Percentiles rank a stretch among this genome's conserved stretches.
Evolutionary conservation across 2,888 invertebrate genomes (phyloP).

Genomic region (Chrysolina americana): DNA sequence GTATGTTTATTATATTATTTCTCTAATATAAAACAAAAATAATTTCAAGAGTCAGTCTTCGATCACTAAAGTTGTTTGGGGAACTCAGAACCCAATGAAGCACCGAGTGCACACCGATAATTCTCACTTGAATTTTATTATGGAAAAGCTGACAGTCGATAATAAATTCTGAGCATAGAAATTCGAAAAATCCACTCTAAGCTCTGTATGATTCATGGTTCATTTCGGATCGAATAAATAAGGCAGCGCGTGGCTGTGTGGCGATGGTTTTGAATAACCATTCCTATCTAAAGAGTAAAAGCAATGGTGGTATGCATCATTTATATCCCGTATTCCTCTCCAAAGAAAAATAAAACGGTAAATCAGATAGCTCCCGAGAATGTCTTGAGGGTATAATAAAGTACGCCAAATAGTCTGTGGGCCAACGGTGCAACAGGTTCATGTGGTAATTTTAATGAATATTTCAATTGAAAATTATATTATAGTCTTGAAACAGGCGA

Average conservation of each 20-base stretch:
- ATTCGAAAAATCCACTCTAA: constrained; percentile 27
- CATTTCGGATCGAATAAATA: constrained; percentile 35
- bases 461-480: too few relatives aligned
- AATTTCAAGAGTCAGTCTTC: too few relatives aligned
- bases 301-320: constrained; percentile 32
- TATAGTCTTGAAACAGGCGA: too few relatives aligned
- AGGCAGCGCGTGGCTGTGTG: constrained; percentile 13
- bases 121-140: constrained; percentile 3
- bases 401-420: constrained; percentile 9
- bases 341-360: constrained; percentile 34
- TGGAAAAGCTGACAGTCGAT: not conserved
- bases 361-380: constrained; percentile 32
- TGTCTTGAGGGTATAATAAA: constrained; percentile 25
- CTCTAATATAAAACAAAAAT: too few relatives aligned
- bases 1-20: too few relatives aligned
- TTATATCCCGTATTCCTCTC: constrained; percentile 35
- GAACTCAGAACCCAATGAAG: not conserved
- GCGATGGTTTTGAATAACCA: constrained; percentile 31
- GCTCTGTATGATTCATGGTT: constrained; percentile 30
- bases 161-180: not conserved
- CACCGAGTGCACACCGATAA: not conserved
- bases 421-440: not conserved
- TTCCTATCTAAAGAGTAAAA: constrained; percentile 30
- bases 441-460: too few relatives aligned
- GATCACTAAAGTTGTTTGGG: too few relatives aligned